phyloP scores from a whole-genome alignment of 2,797 vertebrate genomes.

The Benthosema pterotum region DNA sequence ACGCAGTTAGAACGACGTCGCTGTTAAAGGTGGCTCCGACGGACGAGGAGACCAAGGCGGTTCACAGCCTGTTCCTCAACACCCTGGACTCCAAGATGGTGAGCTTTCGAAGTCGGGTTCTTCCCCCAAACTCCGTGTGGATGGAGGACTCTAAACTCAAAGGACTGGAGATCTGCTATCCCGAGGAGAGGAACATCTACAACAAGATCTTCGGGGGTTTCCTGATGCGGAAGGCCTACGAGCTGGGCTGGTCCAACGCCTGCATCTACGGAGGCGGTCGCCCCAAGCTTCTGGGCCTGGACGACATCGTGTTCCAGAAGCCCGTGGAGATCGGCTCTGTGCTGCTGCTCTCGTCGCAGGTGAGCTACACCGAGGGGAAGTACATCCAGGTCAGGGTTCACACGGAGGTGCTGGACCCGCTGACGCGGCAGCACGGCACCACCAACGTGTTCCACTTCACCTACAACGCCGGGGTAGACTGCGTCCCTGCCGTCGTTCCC shows the following conservation, averaged over 20 bases:
- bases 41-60: slow-evolving; percentile 87
- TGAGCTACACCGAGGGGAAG: slow-evolving; percentile 90
- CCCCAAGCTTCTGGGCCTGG: slow-evolving; percentile 89
- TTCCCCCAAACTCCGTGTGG: slow-evolving; percentile 90
- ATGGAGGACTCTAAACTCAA: slow-evolving; percentile 95
- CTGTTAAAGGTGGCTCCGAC: slow-evolving; percentile 94
- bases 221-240: slow-evolving; percentile 97
- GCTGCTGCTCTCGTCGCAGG: slow-evolving; percentile 92
- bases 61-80: slow-evolving; percentile 92
- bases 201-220: slow-evolving; percentile 98
- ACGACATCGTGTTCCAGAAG: slow-evolving; percentile 96
- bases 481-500: slow-evolving; percentile 83
- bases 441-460: slow-evolving; percentile 98
- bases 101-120: slow-evolving; percentile 89
- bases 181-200: slow-evolving; percentile 96
- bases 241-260: slow-evolving; percentile 95
- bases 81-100: slow-evolving; percentile 91
- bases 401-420: slow-evolving; percentile 91
- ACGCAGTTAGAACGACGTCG: slow-evolving; percentile 87
- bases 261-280: slow-evolving; percentile 87
- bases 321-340: slow-evolving; percentile 95
- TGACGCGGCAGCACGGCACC: slow-evolving; percentile 87
- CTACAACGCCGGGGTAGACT: slow-evolving; percentile 84
- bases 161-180: slow-evolving; percentile 94
- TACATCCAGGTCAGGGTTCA: slow-evolving; percentile 95